Base-by-base conservation (phyloP, 2,113 vertebrate species). In the Psophia crepitans region DNA sequence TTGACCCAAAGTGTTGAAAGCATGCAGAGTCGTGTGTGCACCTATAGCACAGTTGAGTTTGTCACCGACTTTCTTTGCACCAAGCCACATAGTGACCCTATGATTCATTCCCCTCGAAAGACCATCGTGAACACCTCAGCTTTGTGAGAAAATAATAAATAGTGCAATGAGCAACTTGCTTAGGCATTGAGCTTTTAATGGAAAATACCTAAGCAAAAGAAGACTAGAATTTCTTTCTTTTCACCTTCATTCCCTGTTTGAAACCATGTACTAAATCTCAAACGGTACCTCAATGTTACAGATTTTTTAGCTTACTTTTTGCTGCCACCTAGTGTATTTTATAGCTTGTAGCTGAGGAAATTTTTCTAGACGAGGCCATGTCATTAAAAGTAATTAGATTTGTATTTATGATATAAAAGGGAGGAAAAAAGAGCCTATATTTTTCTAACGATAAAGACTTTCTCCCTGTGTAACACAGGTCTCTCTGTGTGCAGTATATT, bases 251-350 rank as follows among this genome's bases (percentile, higher is more conserved):
- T 86, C 46, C 3, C 4, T 39, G 39, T 19, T 19, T 95, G 49
- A 89, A 95, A 35, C 61, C 6, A 43, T 43, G 23, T 21, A 48
- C 33, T 35, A 54, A 89, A 32, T 57, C 68, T 33, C 9, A 1
- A 28, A 41, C 49, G 14, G 5, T 28, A 10, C 17, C 8, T 54
- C 64, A 33, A 41, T 2, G 5, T 53, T 58, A n/a, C 0, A 1
- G n/a, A 75, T 82, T 81, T 75, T 24, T 95, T 98, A 71, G 28
- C 93, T 96, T 97, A 84, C 82, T 91, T 95, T 98, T 98, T 98
- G 97, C 97, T 98, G 92, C 98, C 98, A 98, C 88, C 98, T 98
- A 97, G 93, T 82, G 98, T 18, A 41, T 24, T 32, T 76, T 64
- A 75, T 39, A 56, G 39, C 65, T 75, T 41, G 37, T 24, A 60